Evolutionary conservation across 2,888 invertebrate species (phyloP), one percentile per base, ranked within the genome.

Genomic region (Clanis bilineata): DNA sequence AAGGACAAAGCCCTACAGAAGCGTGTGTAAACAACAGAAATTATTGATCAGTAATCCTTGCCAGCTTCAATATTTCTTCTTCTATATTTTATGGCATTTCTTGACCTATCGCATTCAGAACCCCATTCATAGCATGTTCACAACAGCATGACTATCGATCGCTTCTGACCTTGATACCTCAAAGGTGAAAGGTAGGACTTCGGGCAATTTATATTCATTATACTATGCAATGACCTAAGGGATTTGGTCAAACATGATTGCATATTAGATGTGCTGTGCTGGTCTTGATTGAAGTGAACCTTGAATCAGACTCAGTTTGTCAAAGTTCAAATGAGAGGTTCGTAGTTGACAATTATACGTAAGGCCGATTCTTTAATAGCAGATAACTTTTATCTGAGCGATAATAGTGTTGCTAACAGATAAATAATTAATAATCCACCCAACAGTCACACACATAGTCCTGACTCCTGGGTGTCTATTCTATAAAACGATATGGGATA

Each of bases 151-250:
- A 43, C 21, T 43, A 57, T 57, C 43, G 56, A 57, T 57, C 43
- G 44, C 51, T 9, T 10, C 15, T 47, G 51, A 64, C 64, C 61
- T 62, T 62, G 59, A 23, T 18, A 39, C 44, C 23, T 41, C 32
- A 57, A 58, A 59, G 59, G 59, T 59, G 57, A 58, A 60, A 32
- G 25, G 38, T 51, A 51, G 51, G 51, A 18, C 47, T 28, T 28
- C 15, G 47, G 32, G 43, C 7, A 22, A 39, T 47, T 38, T 45
- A 38, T 51, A 32, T 51, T 32, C 18, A 51, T 51, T 51, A 51
- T 18, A 18, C 28, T 51, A 51, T 51, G 32, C 51, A 28, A 51
- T 32, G 32, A 32, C 51, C 21, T 51, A 0, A 32, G 51, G 32
- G 51, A 51, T 51, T 51, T 32, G 10, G 51, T 51, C 51, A 51